Evolutionary conservation across 2,888 invertebrate species (phyloP).

Genomic region (Mimumesa dahlbomi): DNA sequence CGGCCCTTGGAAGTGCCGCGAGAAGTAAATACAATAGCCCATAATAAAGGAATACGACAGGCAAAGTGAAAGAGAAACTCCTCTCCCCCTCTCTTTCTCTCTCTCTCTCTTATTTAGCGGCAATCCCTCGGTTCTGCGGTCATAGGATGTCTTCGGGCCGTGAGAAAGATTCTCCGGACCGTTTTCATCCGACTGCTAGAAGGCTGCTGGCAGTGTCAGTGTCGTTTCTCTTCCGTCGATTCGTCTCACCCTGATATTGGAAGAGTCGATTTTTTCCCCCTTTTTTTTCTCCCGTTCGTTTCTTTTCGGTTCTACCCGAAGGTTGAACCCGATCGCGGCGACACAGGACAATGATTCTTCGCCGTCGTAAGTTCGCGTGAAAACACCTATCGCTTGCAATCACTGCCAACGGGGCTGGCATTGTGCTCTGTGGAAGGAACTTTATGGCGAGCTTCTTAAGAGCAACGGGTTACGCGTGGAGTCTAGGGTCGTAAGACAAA

Average conservation of each 20-base stretch:
- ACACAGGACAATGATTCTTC: no score
- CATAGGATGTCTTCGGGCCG: conserved; percentile 52
- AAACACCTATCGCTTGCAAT: background rate
- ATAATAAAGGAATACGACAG: background rate
- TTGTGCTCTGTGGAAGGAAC: no score
- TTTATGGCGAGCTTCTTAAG: no score
- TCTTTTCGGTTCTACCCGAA: conserved; percentile 18
- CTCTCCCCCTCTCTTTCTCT: background rate
- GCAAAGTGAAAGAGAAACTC: background rate
- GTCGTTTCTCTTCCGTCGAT: conserved; percentile 29
- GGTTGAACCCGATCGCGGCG: no score
- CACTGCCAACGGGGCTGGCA: background rate
- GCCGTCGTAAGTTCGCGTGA: conserved; percentile 5
- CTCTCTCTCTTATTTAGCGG: conserved; percentile 16
- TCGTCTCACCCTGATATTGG: conserved; percentile 15
- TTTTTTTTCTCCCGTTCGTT: conserved; percentile 12
- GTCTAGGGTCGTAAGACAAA: no score
- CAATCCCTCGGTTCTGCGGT: conserved; percentile 46
- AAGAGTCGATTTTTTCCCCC: conserved; percentile 36
- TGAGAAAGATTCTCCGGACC: conserved; percentile 58
- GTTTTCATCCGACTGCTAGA: conserved; percentile 51
- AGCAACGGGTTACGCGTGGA: no score
- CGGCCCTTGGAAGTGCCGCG: background rate
- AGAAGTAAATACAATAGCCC: background rate
- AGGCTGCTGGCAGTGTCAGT: conserved; percentile 20